phyloP scores from a whole-genome alignment of 2,888 invertebrate species.

The Watsonalla cultraria region DNA sequence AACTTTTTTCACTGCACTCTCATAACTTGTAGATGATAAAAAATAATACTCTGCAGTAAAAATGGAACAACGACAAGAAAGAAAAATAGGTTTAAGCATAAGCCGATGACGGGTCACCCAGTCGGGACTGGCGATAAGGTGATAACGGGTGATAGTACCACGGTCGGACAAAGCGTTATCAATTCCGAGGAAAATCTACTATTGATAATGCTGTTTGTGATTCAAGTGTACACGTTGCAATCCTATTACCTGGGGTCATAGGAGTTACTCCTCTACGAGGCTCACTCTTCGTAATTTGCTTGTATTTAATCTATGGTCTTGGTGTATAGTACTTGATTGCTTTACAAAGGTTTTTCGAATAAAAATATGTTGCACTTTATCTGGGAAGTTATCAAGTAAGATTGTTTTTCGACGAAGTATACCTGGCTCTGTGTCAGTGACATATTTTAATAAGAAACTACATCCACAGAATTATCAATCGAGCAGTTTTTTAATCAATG shows the following conservation, averaged over 20 bases:
- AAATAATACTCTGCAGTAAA: background rate
- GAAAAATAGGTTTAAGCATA: conserved; percentile 6
- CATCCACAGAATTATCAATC: too few relatives aligned
- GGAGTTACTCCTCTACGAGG: background rate
- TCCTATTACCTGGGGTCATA: conserved; percentile 11
- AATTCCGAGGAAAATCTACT: conserved; percentile 41
- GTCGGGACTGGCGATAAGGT: conserved; percentile 57
- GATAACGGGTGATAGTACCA: conserved; percentile 28
- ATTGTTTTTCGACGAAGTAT: too few relatives aligned
- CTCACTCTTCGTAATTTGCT: too few relatives aligned
- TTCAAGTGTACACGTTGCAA: conserved; percentile 11
- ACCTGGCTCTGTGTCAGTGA: too few relatives aligned
- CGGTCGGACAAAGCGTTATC: conserved; percentile 50
- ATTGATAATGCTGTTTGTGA: conserved; percentile 31
- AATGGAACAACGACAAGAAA: background rate
- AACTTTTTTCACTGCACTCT: too few relatives aligned
- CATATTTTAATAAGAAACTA: too few relatives aligned
- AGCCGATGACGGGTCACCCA: conserved; percentile 54
- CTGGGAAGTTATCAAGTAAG: too few relatives aligned
- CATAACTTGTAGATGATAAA: background rate
- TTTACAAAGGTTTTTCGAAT: too few relatives aligned
- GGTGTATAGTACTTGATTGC: too few relatives aligned
- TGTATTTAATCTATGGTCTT: too few relatives aligned
- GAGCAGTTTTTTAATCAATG: too few relatives aligned
- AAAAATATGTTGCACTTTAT: too few relatives aligned